Evolutionary conservation across 2,888 invertebrate genomes (phyloP), one percentile per base, ranked within the genome.

Genomic region (Melipona bicolor): DNA sequence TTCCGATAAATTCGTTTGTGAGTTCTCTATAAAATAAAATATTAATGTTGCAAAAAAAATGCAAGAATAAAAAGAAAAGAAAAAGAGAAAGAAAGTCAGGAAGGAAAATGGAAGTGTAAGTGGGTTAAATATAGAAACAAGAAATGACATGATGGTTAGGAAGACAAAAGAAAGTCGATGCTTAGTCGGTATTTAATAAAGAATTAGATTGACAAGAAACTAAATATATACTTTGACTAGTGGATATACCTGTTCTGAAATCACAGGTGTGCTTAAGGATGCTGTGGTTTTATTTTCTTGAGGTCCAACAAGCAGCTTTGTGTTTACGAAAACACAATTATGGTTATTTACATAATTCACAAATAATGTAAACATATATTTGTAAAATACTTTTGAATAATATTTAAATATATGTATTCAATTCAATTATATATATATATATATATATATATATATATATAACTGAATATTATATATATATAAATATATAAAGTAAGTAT

Each of bases 201-300:
- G 76, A 67, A 65, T 83, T 71, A 86, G 75, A 77, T 49, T 69
- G 70, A 52, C 69, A 68, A 86, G 65, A 82, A 70, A 75, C 83
- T 87, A 82, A 75, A 83, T 36, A 24, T 80, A 89, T 89, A 89
- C 82, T 84, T 87, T 87, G 83, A 84, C 79, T 83, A 84, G 72
- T 87, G 80, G 78, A 85, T 90, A 85, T 95, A 95, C 95, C 95
- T 95, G 95, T 88, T 95, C 95, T 81, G 95, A 93, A 90, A 95
- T 94, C 91, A 94, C 93, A 93, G 95, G 94, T 90, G 95, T 93
- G 91, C 93, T 94, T 92, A 94, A 93, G 91, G 94, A 93, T 92
- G 94, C 92, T 86, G 93, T 93, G 90, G 94, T 89, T 93, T 95
- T 95, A 93, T 92, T 94, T 91, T 95, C 95, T 92, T 94, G 94